These are phyloP conservation scores for Scolopax bukidnonensis DNA, from an alignment of 2,797 vertebrate species.

Conservation along the genomic window DNA sequence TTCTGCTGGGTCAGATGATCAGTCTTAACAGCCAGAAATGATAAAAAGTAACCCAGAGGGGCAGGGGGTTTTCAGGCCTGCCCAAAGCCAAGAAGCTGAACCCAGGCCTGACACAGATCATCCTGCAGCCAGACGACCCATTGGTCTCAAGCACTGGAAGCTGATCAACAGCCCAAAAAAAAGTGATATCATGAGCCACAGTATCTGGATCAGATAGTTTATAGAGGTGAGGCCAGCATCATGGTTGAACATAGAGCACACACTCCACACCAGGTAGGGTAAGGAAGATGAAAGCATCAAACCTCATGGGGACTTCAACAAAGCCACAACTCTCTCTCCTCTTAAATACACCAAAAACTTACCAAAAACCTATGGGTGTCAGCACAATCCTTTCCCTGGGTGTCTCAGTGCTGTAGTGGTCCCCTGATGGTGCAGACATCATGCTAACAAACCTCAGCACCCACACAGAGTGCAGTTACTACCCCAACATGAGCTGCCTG, in stretches of 20 bases:
- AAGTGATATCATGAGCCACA: fast-evolving
- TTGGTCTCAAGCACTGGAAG: neutral
- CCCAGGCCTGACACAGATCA: neutral
- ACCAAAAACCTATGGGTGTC: neutral
- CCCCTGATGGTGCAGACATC: neutral
- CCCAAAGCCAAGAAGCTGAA: neutral
- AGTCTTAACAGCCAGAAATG: neutral
- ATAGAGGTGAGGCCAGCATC: fast-evolving
- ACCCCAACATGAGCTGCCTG: neutral
- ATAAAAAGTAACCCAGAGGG: neutral
- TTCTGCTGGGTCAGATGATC: neutral
- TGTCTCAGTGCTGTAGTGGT: too few relatives aligned
- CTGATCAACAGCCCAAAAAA: neutral
- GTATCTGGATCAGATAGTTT: neutral
- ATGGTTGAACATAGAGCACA: neutral
- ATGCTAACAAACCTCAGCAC: fast-evolving
- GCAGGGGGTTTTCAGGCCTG: neutral
- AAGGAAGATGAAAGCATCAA: neutral
- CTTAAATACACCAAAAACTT: neutral
- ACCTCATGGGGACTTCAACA: neutral
- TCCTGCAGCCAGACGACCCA: neutral
- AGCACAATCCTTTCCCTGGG: neutral
- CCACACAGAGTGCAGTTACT: fast-evolving
- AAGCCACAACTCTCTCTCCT: neutral
- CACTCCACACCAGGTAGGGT: neutral